Base-by-base conservation (phyloP, 2,797 vertebrate genomes). In the Pseudomugil gertrudae region DNA sequence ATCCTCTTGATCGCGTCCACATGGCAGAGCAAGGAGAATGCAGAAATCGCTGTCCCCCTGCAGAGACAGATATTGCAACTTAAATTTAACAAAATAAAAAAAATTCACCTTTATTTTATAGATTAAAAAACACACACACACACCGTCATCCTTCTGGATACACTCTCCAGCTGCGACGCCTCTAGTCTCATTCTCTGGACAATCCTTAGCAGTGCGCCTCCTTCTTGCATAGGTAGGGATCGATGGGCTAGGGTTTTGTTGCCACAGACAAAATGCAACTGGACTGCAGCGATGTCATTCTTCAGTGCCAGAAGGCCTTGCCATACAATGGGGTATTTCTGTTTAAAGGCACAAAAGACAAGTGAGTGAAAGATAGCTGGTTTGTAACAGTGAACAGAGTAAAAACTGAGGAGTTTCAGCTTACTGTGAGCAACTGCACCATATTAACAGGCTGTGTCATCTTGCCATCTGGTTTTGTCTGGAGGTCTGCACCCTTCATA, bases 261-360 rank as follows among this genome's bases (percentile, higher is more conserved):
- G 53, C 98, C 98, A 0, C 96, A 98, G 38, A 99, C 96, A 0
- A 99, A 99, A 90, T 99, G 98, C 81, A 99, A 90, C 94, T 99
- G 98, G 73, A 99, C 98, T 0, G 98, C 98, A 0, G 98, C 98
- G 0, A 96, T 98, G 92, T 99, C 98, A 0, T 99, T 99, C 88
- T 99, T 99, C 4, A 99, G 94, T 3, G 98, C 98, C 69, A 99
- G 70, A 21, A 99, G 92, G 68, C 98, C 98, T 95, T 99, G 98
- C 98, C 98, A 99, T 63, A 99, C 97, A 15, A 99, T 99, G 0
- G 98, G 98, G 81, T 99, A 98, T 90, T 98, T 98, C 98, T 99
- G 93, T 81, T 79, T 23, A 35, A 43, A 0, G 29, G 55, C 23
- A 71, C n/a, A 73, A 66, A 32, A 65, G 33, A 78, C 72, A 69